A percentile compares a stretch with the other conserved stretches of the same genome.
Conservation (phyloP, 2,888 invertebrate genomes). For the Girardia tigrina region DNA sequence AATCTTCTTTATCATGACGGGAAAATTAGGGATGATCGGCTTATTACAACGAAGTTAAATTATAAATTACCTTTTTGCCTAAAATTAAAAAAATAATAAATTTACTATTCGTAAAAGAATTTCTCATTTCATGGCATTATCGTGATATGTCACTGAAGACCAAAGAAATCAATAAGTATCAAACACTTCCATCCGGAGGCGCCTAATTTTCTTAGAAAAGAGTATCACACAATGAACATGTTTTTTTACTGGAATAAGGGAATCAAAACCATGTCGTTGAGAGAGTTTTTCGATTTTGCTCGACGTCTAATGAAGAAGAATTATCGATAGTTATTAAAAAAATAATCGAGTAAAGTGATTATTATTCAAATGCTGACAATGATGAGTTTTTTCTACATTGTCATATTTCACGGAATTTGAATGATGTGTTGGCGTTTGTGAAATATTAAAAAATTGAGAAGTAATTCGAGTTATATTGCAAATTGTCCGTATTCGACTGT, state of each 20-base stretch:
- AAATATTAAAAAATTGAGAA: not conserved
- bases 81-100: too few relatives aligned
- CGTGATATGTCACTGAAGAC: too few relatives aligned
- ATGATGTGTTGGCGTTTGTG: not conserved
- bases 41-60: too few relatives aligned
- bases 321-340: not conserved
- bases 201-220: slow-evolving; percentile 78
- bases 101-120: too few relatives aligned
- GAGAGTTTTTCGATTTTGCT: slow-evolving; percentile 83
- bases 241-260: slow-evolving; percentile 76
- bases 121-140: too few relatives aligned
- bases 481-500: slow-evolving; percentile 8
- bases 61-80: too few relatives aligned
- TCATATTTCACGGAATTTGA: slow-evolving; percentile 28
- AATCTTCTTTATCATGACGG: slow-evolving; percentile 68
- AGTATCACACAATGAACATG: slow-evolving; percentile 78
- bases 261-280: slow-evolving; percentile 59
- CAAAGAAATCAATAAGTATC: too few relatives aligned
- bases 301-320: too few relatives aligned
- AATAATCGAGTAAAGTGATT: not conserved
- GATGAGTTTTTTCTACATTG: not conserved
- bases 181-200: slow-evolving; percentile 94
- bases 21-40: too few relatives aligned
- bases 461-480: not conserved
- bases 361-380: slow-evolving; percentile 15